Evolutionary conservation across 2,797 vertebrate genomes (phyloP), one percentile per base, ranked within the genome.

Genomic region (Cyclopterus lumpus): DNA sequence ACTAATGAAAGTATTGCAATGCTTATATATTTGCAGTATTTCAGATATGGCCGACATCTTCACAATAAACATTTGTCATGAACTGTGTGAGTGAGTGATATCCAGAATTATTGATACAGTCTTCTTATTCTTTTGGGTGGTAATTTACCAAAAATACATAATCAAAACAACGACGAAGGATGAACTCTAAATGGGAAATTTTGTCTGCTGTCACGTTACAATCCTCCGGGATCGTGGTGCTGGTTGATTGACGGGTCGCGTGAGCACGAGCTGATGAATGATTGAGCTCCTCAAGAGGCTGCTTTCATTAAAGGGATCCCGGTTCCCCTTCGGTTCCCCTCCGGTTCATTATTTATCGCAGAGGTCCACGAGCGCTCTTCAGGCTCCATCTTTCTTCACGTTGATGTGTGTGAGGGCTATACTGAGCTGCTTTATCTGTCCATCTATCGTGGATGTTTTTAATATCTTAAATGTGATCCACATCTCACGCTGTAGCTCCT

Each of bases 331-430:
- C 48, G 34, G 77, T 87, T 86, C 88, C 79, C 73, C 36, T 79
- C 71, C 22, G 54, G 62, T 89, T 84, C 82, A 91, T 84, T 83
- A 87, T 91, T 88, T 70, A 91, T 90, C n/a, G n/a, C 77, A 79
- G 66, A 78, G 65, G 72, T 85, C 49, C 61, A 67, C 20, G 4
- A 73, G 53, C 20, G 75, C 63, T 62, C 79, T 81, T 74, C 63
- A 64, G 53, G 67, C 62, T 79, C 51, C 49, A 20, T 12, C 62
- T 69, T 81, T n/a, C n/a, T n/a, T n/a, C 77, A 77, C 79, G 58
- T 71, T 16, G 75, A 69, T 71, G 73, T 57, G 20, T 40, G 66
- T 6, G n/a, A n/a, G 59, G 64, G 26, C 51, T 34, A 32, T 26
- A 77, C 5, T 12, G n/a, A 69, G 46, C n/a, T 11, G 8, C n/a